Conservation (phyloP, 2,888 invertebrate genomes). For the Leptodirus hochenwartii region DNA sequence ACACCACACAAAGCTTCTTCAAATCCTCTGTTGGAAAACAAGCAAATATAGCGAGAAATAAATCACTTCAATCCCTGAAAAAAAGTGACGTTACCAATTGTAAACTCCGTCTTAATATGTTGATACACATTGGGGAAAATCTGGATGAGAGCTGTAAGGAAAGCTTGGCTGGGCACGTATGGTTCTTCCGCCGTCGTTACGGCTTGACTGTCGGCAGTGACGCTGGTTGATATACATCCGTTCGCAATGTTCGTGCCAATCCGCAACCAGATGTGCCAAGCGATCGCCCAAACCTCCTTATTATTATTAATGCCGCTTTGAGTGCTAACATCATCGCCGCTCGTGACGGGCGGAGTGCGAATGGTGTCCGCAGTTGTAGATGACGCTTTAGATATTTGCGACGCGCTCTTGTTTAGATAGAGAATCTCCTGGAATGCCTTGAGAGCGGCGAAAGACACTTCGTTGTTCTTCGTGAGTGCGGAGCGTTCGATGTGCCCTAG, state of each 20-base stretch:
- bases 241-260: slow-evolving; percentile 67
- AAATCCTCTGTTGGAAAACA: slow-evolving; percentile 56
- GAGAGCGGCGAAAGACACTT: slow-evolving; percentile 87
- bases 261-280: slow-evolving; percentile 76
- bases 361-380: slow-evolving; percentile 15
- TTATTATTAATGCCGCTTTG: too few relatives aligned
- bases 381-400: slow-evolving; percentile 22
- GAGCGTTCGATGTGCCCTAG: slow-evolving; percentile 88
- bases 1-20: slow-evolving; percentile 55
- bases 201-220: too few relatives aligned
- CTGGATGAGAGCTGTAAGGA: slow-evolving; percentile 84
- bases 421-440: slow-evolving; percentile 96
- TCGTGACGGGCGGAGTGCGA: slow-evolving; percentile 14
- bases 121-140: slow-evolving; percentile 91
- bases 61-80: too few relatives aligned
- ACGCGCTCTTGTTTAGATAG: slow-evolving; percentile 38
- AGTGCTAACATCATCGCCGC: too few relatives aligned
- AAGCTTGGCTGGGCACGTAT: slow-evolving; percentile 83
- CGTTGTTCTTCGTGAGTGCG: slow-evolving; percentile 81
- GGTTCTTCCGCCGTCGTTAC: slow-evolving; percentile 33
- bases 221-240: too few relatives aligned
- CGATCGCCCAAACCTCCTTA: slow-evolving; percentile 55
- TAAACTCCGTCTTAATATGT: slow-evolving; percentile 49
- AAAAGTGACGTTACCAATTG: too few relatives aligned
- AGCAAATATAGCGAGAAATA: too few relatives aligned